These are phyloP conservation scores for Ichneumoninae sp. DNA, from an alignment of 2,888 invertebrate genomes.

Conservation along the genomic window DNA sequence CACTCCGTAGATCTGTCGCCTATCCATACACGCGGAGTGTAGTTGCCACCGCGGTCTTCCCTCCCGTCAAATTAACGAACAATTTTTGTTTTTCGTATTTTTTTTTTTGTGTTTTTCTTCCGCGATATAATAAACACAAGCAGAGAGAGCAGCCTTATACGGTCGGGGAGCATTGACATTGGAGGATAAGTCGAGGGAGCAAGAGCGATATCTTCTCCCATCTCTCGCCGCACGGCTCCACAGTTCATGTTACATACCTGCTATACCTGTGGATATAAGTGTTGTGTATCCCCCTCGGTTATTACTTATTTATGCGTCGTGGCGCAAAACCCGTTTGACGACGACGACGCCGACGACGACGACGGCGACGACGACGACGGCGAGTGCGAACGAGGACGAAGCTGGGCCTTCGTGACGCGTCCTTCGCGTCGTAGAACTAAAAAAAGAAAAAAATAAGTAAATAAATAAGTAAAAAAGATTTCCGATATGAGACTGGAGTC, in stretches of 20 bases:
- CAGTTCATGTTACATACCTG: slow-evolving; percentile 29
- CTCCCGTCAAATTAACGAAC: slow-evolving; percentile 25
- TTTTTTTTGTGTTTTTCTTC: slow-evolving; percentile 3
- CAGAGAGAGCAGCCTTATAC: slow-evolving; percentile 46
- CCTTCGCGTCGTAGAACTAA: slow-evolving; percentile 58
- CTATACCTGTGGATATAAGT: slow-evolving; percentile 3
- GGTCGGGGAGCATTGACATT: slow-evolving; percentile 77
- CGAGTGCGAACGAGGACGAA: slow-evolving; percentile 65
- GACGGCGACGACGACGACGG: no score
- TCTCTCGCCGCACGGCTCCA: slow-evolving; percentile 64
- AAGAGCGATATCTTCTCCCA: slow-evolving; percentile 74
- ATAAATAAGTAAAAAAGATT: slow-evolving; percentile 30
- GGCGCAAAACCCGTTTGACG: slow-evolving; percentile 79
- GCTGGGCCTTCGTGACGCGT: slow-evolving; percentile 67
- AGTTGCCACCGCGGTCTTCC: not conserved
- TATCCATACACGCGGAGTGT: not conserved
- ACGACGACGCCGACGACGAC: slow-evolving; percentile 70
- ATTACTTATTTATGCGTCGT: slow-evolving; percentile 82
- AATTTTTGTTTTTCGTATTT: slow-evolving; percentile 32
- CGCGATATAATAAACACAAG: slow-evolving; percentile 29
- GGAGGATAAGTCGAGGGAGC: slow-evolving; percentile 74
- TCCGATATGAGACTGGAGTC: slow-evolving; percentile 57
- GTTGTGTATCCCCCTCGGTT: slow-evolving; percentile 70
- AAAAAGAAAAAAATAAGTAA: slow-evolving; percentile 30
- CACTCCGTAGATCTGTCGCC: not conserved